Evolutionary conservation across 2,888 invertebrate species (phyloP).

Genomic region (Chloroclystis v-ata): DNA sequence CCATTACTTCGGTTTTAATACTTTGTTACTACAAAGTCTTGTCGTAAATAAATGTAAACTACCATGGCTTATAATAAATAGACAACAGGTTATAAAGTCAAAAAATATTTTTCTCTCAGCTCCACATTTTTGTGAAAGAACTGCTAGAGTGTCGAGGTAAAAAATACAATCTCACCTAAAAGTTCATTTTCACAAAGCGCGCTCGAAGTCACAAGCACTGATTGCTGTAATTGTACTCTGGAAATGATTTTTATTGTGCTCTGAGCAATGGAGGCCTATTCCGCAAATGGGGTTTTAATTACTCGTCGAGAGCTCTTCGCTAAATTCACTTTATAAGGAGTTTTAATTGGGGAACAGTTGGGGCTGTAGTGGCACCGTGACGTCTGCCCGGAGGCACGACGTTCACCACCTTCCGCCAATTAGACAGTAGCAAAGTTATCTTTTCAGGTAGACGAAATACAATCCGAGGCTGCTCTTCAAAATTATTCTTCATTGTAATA

Average conservation of each 20-base stretch:
- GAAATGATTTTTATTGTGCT: constrained; percentile 30
- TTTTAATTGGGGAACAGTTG: constrained; percentile 47
- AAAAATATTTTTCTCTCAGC: too few species aligned
- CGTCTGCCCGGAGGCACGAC: constrained; percentile 44
- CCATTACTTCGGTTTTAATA: too few species aligned
- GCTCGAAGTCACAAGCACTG: constrained; percentile 23
- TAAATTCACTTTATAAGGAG: constrained; percentile 45
- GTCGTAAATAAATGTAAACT: too few species aligned
- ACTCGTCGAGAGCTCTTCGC: constrained; percentile 41
- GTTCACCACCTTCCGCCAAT: constrained; percentile 43
- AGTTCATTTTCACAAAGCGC: constrained; percentile 14
- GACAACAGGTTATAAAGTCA: too few species aligned
- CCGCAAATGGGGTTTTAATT: constrained; percentile 55
- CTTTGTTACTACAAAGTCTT: too few species aligned
- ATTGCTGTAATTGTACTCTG: constrained; percentile 30
- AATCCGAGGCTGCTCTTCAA: neutral
- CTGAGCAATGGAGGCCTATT: constrained; percentile 36
- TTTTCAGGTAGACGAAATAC: neutral
- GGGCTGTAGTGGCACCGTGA: constrained; percentile 35
- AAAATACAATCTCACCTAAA: constrained; percentile 14
- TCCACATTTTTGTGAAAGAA: neutral
- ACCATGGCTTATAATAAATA: too few species aligned
- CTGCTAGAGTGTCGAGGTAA: neutral
- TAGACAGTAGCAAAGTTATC: constrained; percentile 29
- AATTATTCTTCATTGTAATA: neutral